phyloP scores from a whole-genome alignment of 2,888 invertebrate genomes.

The Taenaris catops region DNA sequence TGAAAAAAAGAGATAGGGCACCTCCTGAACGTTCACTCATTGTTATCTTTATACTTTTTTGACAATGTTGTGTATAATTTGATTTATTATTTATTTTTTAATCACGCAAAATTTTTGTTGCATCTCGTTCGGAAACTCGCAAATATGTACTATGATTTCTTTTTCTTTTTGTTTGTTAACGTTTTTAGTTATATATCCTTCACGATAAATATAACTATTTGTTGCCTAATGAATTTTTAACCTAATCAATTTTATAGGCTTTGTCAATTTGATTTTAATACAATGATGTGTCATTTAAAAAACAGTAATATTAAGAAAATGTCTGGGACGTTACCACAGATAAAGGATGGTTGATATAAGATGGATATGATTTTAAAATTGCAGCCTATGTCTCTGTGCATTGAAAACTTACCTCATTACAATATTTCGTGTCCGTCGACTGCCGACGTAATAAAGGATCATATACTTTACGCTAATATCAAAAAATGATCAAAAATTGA shows the following conservation, averaged over 20 bases:
- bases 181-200: conserved; percentile 52
- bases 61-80: conserved; percentile 27
- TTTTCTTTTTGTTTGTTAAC: conserved; percentile 46
- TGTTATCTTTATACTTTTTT: conserved; percentile 28
- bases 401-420: conserved; percentile 22
- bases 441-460: conserved; percentile 10
- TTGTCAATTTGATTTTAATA: conserved; percentile 19
- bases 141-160: conserved; percentile 45
- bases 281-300: conserved; percentile 24
- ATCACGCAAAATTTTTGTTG: conserved; percentile 31
- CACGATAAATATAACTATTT: conserved; percentile 35
- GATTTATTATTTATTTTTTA: conserved; percentile 26
- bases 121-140: conserved; percentile 59
- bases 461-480: conserved; percentile 27
- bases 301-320: conserved; percentile 20
- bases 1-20: conserved; percentile 28
- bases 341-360: conserved; percentile 11
- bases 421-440: conserved; percentile 13
- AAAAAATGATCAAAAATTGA: conserved; percentile 61
- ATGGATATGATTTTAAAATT: conserved; percentile 17
- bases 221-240: conserved; percentile 53
- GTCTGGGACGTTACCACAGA: conserved; percentile 12
- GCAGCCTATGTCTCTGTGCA: conserved; percentile 13
- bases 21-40: conserved; percentile 22
- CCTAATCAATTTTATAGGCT: conserved; percentile 22